These are phyloP conservation scores for Stegophylla sp. DNA, from an alignment of 2,888 invertebrate genomes.

Conservation along the genomic window DNA sequence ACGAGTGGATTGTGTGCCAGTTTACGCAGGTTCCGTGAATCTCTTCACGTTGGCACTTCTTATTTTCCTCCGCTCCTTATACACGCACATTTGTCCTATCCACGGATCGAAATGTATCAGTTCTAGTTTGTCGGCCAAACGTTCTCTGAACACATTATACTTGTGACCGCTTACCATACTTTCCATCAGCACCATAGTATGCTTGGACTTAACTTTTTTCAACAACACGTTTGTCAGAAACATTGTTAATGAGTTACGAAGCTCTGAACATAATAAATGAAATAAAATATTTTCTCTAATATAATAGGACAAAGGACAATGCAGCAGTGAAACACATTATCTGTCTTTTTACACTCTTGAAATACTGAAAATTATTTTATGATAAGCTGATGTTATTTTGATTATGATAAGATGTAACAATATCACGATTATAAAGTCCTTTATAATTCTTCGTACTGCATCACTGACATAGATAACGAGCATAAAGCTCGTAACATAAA, in stretches of 20 bases:
- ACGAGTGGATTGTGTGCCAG: neutral
- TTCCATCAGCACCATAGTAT: constrained; percentile 79
- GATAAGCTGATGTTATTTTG: no score
- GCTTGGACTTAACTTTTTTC: constrained; percentile 80
- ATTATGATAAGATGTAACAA: no score
- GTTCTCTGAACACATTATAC: constrained; percentile 72
- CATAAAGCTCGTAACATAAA: no score
- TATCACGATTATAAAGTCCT: no score
- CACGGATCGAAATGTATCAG: constrained; percentile 78
- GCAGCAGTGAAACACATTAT: no score
- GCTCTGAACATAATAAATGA: no score
- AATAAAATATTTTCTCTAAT: neutral
- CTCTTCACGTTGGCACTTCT: constrained; percentile 67
- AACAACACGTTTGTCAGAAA: constrained; percentile 75
- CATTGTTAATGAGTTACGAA: no score
- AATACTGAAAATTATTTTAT: no score
- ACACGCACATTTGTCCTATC: constrained; percentile 75
- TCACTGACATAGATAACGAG: no score
- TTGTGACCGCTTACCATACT: constrained; percentile 81
- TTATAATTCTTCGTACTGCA: no score
- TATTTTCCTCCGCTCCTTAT: constrained; percentile 78
- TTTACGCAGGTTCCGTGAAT: constrained; percentile 28
- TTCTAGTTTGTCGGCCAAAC: constrained; percentile 81
- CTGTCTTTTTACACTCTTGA: no score
- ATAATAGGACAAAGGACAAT: no score